A percentile compares a stretch with the other conserved stretches of the same genome.
Conservation (phyloP, 2,888 invertebrate genomes). For the Melanostoma scalare region DNA sequence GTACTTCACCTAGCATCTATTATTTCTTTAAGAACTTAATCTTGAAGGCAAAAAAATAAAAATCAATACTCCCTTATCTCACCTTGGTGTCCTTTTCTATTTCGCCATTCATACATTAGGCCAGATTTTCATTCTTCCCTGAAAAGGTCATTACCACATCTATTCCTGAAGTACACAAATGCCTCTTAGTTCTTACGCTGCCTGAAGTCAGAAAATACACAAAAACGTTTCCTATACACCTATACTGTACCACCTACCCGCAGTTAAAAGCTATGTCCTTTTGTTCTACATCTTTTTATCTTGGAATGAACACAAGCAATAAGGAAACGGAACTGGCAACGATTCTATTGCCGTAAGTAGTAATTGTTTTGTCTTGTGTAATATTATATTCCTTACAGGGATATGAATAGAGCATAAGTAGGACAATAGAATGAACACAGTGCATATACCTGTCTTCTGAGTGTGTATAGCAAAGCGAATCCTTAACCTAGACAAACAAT, state of each 20-base stretch:
- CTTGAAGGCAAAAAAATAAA: conserved; percentile 5
- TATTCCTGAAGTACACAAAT: neutral
- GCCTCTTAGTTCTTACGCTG: neutral
- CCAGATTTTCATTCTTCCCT: conserved; percentile 5
- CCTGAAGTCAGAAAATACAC: conserved; percentile 5
- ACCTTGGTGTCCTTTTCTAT: neutral
- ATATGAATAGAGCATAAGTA: conserved; percentile 3
- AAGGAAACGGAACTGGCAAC: conserved; percentile 14
- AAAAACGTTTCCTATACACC: conserved; percentile 25
- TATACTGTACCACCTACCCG: conserved; percentile 3
- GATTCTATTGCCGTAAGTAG: conserved; percentile 44
- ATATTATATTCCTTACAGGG: neutral
- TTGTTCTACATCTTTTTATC: conserved; percentile 27
- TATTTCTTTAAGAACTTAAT: neutral
- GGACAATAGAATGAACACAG: neutral
- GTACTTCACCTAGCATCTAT: no score
- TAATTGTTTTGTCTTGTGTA: conserved; percentile 59
- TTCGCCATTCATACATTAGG: neutral
- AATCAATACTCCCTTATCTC: neutral
- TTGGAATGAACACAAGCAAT: conserved; percentile 30
- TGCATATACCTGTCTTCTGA: no score
- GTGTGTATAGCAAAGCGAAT: no score
- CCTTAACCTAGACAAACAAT: no score
- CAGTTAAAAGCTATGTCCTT: conserved; percentile 32
- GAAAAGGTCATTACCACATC: conserved; percentile 29